Base-by-base conservation (phyloP, 2,888 invertebrate species). In the Sesamia inferens region DNA sequence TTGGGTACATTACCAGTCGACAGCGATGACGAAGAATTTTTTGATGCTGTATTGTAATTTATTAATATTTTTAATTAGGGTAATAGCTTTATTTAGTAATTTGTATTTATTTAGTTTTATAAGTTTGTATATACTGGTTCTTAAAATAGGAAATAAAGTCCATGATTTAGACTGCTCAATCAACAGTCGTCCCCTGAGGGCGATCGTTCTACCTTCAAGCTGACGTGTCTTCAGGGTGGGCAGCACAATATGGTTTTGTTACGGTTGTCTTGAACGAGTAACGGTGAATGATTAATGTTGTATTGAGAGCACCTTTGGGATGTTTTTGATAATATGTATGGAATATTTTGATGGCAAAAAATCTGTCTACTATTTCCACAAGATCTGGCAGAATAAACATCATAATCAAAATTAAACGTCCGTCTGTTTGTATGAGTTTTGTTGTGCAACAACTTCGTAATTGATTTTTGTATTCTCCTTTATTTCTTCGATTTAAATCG, bases 131-230 rank as follows among this genome's bases (percentile, higher is more conserved):
- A n/a, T n/a, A n/a, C 31, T 31, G 31, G 31, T 31, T 31, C 31
- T 31, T 31, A 4, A 31, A 48, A 68, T 14, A 14, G 14, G 24
- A 14, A 39, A 57, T n/a, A 51, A 48, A 48, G 5, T 31, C 5
- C 10, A 44, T 13, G 19, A 69, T 57, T 74, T 19, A 69, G 57
- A 51, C 19, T 59, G 55, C 24, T 19, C 59, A 58, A 14, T 69
- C 65, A 71, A 80, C 80, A 76, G 51, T 24, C 7, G 69, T 86
- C 85, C 82, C 87, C 10, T 14, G 85, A 64, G 85, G 19, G 72
- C 77, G 71, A 82, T 82, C 82, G 6, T 62, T 68, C 11, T 71
- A 62, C 47, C 74, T 71, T 58, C 76, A 68, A 61, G 57, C 48
- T 64, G 54, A 67, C 55, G 24, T 48, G 3, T 24, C 73, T 74